Conservation (phyloP, 2,888 invertebrate genomes). For the Stegana nigrithorax region DNA sequence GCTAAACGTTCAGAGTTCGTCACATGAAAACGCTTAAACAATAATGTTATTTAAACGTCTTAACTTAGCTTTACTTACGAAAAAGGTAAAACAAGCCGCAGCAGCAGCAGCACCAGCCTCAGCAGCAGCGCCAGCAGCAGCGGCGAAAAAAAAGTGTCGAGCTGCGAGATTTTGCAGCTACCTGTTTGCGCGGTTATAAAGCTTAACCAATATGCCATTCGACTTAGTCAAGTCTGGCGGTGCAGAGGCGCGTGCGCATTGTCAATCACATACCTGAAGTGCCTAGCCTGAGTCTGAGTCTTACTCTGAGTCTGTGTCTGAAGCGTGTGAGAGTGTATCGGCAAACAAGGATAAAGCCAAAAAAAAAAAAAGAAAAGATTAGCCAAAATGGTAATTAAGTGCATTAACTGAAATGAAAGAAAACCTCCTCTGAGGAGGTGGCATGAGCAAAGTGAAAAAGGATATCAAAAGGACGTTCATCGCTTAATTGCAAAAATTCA, state of each 20-base stretch:
- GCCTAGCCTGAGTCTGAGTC: too few species aligned
- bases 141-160: conserved; percentile 1
- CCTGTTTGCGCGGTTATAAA: conserved; percentile 27
- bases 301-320: too few species aligned
- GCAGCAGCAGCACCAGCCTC: neutral
- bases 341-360: neutral
- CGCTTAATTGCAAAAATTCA: too few species aligned
- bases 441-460: neutral
- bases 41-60: conserved; percentile 6
- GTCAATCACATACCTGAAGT: neutral
- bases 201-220: conserved; percentile 23
- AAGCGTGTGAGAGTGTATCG: too few species aligned
- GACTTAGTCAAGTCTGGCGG: conserved; percentile 28
- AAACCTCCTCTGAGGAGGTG: neutral
- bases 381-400: conserved; percentile 3
- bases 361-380: neutral
- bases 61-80: neutral
- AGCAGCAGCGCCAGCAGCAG: too few species aligned
- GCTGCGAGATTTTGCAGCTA: conserved; percentile 14
- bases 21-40: conserved; percentile 9
- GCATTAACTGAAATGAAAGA: neutral
- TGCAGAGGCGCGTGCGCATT: conserved; percentile 20
- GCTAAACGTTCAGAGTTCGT: too few species aligned
- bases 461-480: neutral
- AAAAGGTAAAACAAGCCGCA: too few species aligned